Evolutionary conservation across 2,797 vertebrate species (phyloP).

Genomic region (Dendrocincla tyrannina): DNA sequence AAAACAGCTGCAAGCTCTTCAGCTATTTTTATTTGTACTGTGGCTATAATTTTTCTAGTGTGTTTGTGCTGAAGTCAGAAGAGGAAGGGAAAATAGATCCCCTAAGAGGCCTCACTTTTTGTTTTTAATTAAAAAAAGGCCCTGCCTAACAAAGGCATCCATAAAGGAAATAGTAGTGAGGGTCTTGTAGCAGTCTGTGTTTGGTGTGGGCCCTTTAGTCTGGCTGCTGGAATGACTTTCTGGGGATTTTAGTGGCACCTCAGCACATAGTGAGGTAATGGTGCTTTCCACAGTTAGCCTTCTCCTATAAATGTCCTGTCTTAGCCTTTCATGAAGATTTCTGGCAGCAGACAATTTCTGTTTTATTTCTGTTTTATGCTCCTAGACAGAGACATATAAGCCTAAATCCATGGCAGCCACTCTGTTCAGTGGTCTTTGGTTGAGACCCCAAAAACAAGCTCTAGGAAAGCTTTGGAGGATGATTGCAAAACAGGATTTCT

Average conservation of each 20-base stretch:
- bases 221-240: neutral
- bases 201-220: neutral
- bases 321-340: neutral
- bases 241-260: neutral
- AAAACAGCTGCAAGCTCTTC: slow-evolving; percentile 45
- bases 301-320: neutral
- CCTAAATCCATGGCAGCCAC: neutral
- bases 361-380: neutral
- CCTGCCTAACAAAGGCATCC: neutral
- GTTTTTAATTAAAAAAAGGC: slow-evolving; percentile 22
- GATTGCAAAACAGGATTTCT: neutral
- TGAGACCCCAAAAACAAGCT: neutral
- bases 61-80: slow-evolving; percentile 52
- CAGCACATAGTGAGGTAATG: neutral
- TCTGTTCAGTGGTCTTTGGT: accelerated
- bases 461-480: neutral
- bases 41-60: slow-evolving; percentile 45
- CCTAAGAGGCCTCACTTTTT: slow-evolving; percentile 20
- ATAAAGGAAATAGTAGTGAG: neutral
- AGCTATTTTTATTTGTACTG: slow-evolving; percentile 63
- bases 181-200: neutral
- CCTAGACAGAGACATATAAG: neutral
- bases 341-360: neutral
- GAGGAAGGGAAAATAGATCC: slow-evolving; percentile 51
- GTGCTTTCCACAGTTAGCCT: neutral